A percentile compares a stretch with the other conserved stretches of the same genome.
Conservation (phyloP, 2,888 invertebrate species). For the Sinhomidia bicolor region DNA sequence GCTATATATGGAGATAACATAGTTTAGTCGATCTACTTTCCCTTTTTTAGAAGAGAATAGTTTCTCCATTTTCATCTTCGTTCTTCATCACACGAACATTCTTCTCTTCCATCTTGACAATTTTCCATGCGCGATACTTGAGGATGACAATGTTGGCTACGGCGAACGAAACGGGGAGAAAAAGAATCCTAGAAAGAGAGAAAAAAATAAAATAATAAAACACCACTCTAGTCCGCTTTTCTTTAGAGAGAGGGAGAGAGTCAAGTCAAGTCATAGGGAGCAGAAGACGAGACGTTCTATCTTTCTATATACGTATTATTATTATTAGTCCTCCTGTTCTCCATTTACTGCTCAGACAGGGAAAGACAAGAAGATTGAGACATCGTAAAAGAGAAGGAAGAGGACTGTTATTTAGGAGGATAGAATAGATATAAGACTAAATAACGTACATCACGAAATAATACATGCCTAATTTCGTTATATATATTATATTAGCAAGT, state of each 20-base stretch:
- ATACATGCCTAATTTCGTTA: neutral
- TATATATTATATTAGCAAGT: neutral
- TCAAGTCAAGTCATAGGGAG: neutral
- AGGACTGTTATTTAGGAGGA: conserved; percentile 2
- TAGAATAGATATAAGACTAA: neutral
- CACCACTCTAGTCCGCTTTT: no score
- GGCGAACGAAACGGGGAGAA: conserved; percentile 66
- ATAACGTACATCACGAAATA: neutral
- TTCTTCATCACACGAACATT: conserved; percentile 72
- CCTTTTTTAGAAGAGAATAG: conserved; percentile 74
- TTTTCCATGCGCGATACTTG: conserved; percentile 74
- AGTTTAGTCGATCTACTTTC: neutral
- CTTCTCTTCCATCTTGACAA: conserved; percentile 70
- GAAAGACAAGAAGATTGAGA: no score
- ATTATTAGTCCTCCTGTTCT: conserved; percentile 13
- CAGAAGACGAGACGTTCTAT: conserved; percentile 26
- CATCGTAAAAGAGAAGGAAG: neutral
- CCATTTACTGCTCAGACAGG: neutral
- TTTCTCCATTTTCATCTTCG: conserved; percentile 71
- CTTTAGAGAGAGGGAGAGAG: no score
- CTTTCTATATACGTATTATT: no score
- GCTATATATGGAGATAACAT: neutral
- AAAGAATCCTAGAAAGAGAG: conserved; percentile 69
- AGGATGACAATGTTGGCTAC: conserved; percentile 75
- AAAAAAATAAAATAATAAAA: neutral